Evolutionary conservation across 2,888 invertebrate species (phyloP), one percentile per base, ranked within the genome.

Genomic region (Ctenicera cuprea): DNA sequence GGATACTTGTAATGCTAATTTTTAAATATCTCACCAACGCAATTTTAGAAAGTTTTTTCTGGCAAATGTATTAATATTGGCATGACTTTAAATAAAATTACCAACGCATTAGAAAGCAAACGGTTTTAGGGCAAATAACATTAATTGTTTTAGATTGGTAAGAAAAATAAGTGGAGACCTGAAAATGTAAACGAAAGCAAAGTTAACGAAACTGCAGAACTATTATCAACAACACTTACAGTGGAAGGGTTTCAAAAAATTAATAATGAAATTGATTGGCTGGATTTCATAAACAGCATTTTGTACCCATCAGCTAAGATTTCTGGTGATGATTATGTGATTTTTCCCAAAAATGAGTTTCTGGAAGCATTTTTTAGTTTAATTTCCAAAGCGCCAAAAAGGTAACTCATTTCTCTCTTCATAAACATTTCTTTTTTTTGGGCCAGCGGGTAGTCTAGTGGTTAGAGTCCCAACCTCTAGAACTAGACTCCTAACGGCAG

Each of bases 341-440:
- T 64, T 4, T 71, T 71, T 48, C 57, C 65, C 1, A 33, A 16
- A 16, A 45, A 43, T 12, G 59, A 57, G 1, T 65, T 71, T n/a
- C 11, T 59, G 20, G 38, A 57, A 20, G 57, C 26, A 7, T 45
- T 71, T 33, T 37, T 65, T 48, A 54, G 3, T 8, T 57, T 71
- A 12, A 16, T 71, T 1, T n/a, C 37, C 2, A 69, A 65, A 50
- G 73, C 76, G 1, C 64, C 70, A 30, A 62, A 65, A 50, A 75
- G 70, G 75, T 75, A 69, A 14, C 0, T n/a, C 3, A 20, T 12
- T 2, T 14, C 3, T n/a, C 9, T 3, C 7, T 4, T 4, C 7
- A 41, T 12, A n/a, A 41, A 41, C 43, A 8, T 4, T 41, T 41
- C 9, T 41, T n/a, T n/a, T n/a, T n/a, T n/a, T n/a, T n/a, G n/a